Percentiles rank a stretch among this genome's conserved stretches.
These are phyloP conservation scores for Anagyrus pseudococci DNA, from an alignment of 2,888 invertebrate genomes.

Conservation along the genomic window DNA sequence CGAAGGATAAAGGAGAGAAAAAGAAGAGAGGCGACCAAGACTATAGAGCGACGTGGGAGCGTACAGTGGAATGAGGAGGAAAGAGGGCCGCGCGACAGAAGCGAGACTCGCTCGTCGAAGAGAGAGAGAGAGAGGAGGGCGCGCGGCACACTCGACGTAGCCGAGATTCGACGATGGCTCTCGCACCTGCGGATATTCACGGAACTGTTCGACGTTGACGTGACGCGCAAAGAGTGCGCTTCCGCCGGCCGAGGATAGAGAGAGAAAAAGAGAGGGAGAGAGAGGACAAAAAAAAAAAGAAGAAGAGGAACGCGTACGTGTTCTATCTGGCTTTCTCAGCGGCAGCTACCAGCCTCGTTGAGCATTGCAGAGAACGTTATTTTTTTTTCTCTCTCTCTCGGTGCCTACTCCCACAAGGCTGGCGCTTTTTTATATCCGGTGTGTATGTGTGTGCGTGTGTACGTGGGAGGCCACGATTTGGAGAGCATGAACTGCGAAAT, in stretches of 20 bases:
- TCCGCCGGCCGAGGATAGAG: not conserved
- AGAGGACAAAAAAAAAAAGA: not conserved
- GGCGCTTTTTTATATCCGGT: not conserved
- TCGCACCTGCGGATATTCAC: slow-evolving; percentile 16
- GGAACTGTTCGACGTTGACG: slow-evolving; percentile 6
- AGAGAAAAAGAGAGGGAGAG: not conserved
- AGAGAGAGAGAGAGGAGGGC: not conserved
- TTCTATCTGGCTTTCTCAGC: slow-evolving; percentile 24
- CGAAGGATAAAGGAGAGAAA: slow-evolving; percentile 8
- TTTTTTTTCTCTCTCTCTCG: not conserved
- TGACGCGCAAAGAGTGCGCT: not conserved
- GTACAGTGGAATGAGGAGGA: too few species aligned
- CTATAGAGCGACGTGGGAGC: slow-evolving; percentile 14
- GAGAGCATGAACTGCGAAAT: not conserved
- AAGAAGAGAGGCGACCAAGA: slow-evolving; percentile 3
- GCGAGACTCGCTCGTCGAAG: too few species aligned
- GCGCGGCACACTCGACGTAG: slow-evolving; percentile 18
- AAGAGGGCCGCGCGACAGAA: slow-evolving; percentile 10
- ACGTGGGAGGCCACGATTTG: not conserved
- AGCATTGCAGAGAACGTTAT: not conserved
- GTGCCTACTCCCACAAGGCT: not conserved
- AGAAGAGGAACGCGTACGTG: slow-evolving; percentile 13
- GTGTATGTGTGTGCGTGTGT: not conserved
- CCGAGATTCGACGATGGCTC: slow-evolving; percentile 26
- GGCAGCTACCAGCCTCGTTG: too few species aligned